phyloP scores from a whole-genome alignment of 2,888 invertebrate genomes.

The Lochmaea capreae region DNA sequence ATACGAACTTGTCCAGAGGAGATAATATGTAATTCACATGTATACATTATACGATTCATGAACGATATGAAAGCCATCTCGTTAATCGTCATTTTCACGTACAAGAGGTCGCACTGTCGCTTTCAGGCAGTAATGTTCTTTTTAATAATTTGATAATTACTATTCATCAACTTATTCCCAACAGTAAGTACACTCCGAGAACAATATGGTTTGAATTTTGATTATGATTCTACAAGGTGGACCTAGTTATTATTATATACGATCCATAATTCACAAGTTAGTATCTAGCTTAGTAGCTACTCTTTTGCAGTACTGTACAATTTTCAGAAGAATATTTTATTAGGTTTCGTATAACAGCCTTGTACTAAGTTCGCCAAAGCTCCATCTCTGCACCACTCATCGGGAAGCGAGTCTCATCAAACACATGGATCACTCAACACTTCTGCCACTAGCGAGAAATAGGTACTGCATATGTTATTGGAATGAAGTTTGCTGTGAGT shows the following conservation, averaged over 20 bases:
- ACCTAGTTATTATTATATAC: background rate
- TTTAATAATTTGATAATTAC: constrained; percentile 48
- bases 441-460: no score
- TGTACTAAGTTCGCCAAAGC: no score
- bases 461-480: no score
- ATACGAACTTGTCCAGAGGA: constrained; percentile 17
- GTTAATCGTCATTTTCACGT: constrained; percentile 28
- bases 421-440: no score
- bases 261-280: background rate
- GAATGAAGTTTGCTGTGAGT: no score
- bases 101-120: constrained; percentile 32
- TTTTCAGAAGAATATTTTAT: no score
- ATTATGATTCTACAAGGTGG: constrained; percentile 16
- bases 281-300: no score
- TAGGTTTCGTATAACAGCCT: no score
- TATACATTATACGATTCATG: constrained; percentile 29
- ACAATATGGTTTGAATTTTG: constrained; percentile 30
- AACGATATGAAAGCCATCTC: constrained; percentile 27
- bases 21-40: constrained; percentile 25
- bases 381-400: no score
- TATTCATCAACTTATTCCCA: constrained; percentile 42
- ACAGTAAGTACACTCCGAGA: constrained; percentile 22
- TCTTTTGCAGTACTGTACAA: no score
- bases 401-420: no score
- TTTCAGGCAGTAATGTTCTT: constrained; percentile 41